Conservation (phyloP, 2,888 invertebrate genomes). For the Arge pagana region DNA sequence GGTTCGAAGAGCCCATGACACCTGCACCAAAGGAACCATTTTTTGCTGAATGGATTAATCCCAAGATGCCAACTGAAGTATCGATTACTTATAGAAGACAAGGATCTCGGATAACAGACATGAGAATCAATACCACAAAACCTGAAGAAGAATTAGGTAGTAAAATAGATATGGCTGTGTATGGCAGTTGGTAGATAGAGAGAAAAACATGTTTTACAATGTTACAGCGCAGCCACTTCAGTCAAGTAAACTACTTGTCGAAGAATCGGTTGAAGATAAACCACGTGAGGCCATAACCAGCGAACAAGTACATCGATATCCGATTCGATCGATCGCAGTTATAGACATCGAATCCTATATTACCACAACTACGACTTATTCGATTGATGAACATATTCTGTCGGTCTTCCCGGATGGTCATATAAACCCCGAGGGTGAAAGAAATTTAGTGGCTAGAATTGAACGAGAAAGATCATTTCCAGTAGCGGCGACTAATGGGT, state of each 20-base stretch:
- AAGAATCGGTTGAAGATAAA: not conserved
- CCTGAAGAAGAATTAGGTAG: not conserved
- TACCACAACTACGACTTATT: too few relatives aligned
- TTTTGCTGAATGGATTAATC: constrained; percentile 12
- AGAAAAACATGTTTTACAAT: not conserved
- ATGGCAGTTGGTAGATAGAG: not conserved
- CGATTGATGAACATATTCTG: too few relatives aligned
- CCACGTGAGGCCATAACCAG: not conserved
- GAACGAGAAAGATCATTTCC: too few relatives aligned
- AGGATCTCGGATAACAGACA: constrained; percentile 10
- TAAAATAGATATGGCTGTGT: not conserved
- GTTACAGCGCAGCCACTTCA: not conserved
- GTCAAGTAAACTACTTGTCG: too few relatives aligned
- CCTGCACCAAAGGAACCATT: constrained; percentile 1
- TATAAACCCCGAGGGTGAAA: too few relatives aligned
- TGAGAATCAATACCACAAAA: not conserved
- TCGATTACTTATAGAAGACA: constrained; percentile 5
- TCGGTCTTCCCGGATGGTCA: too few relatives aligned
- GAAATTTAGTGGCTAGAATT: too few relatives aligned
- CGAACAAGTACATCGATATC: too few relatives aligned
- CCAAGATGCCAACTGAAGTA: not conserved
- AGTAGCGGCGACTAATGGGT: too few relatives aligned
- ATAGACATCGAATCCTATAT: too few relatives aligned
- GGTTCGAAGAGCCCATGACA: constrained; percentile 3
- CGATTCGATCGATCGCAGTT: too few relatives aligned